phyloP scores from a whole-genome alignment of 2,888 invertebrate genomes.

The Cephus pulcher region DNA sequence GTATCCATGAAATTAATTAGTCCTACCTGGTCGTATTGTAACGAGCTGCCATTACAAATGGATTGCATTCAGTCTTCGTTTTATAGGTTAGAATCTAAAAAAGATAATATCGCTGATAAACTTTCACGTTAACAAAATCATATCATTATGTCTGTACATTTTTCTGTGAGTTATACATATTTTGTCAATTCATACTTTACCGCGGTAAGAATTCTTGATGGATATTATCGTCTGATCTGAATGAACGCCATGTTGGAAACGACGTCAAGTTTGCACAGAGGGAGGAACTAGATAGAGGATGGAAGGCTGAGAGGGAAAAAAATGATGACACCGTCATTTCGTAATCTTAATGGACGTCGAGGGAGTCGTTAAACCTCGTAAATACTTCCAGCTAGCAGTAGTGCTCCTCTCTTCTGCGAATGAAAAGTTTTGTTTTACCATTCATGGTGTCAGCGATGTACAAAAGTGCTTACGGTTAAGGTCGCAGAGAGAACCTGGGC shows the following conservation, averaged over 20 bases:
- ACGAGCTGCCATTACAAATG: not conserved
- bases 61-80: not conserved
- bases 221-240: not conserved
- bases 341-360: conserved; percentile 10
- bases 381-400: not conserved
- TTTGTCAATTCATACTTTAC: not conserved
- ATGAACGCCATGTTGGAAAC: not conserved
- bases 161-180: not conserved
- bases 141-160: not conserved
- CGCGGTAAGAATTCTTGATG: not conserved
- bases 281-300: conserved; percentile 1
- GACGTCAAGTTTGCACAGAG: conserved; percentile 14
- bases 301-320: not conserved
- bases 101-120: not conserved
- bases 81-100: not conserved
- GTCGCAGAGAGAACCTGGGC: not conserved
- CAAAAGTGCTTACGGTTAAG: conserved; percentile 2
- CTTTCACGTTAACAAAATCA: not conserved
- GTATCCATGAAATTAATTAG: not conserved
- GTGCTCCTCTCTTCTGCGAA: not conserved
- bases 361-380: conserved; percentile 9
- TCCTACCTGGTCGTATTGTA: not conserved
- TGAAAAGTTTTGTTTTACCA: conserved; percentile 7
- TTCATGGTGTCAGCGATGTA: conserved; percentile 13
- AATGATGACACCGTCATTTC: conserved; percentile 12